Conservation (phyloP, 2,888 invertebrate genomes). For the Eupithecia exiguata region DNA sequence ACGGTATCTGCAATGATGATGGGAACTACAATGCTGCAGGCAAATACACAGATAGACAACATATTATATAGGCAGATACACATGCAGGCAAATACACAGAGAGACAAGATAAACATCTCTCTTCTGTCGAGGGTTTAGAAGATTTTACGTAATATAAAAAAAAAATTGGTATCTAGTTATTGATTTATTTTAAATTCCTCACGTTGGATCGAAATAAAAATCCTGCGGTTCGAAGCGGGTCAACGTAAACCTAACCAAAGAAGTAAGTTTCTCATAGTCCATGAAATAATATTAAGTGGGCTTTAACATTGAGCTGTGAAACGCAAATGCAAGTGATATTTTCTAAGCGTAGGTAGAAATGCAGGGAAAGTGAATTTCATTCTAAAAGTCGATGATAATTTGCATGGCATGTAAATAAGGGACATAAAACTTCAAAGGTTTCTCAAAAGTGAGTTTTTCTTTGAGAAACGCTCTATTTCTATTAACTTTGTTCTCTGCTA, state of each 20-base stretch:
- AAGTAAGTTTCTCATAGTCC: neutral
- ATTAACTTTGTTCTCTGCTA: neutral
- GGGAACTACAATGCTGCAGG: neutral
- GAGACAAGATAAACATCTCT: too few relatives aligned
- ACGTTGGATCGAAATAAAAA: neutral
- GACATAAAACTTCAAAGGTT: constrained; percentile 2
- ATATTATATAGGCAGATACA: too few relatives aligned
- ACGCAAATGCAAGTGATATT: constrained; percentile 37
- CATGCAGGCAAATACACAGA: too few relatives aligned
- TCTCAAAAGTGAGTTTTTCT: neutral
- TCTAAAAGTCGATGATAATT: constrained; percentile 42
- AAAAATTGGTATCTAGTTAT: neutral
- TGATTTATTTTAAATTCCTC: neutral
- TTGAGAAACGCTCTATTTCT: neutral
- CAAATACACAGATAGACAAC: neutral
- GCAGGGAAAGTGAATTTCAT: constrained; percentile 40
- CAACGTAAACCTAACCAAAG: neutral
- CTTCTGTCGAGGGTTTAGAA: neutral
- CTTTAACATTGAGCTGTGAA: constrained; percentile 11
- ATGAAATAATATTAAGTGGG: neutral
- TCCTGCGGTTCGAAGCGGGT: too few relatives aligned
- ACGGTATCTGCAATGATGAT: neutral
- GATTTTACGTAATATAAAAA: too few relatives aligned
- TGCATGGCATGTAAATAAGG: constrained; percentile 13
- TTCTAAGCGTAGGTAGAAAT: constrained; percentile 39